A percentile compares a stretch with the other conserved stretches of the same genome.
Conservation (phyloP, 2,797 vertebrate genomes). For the Liasis olivaceus region DNA sequence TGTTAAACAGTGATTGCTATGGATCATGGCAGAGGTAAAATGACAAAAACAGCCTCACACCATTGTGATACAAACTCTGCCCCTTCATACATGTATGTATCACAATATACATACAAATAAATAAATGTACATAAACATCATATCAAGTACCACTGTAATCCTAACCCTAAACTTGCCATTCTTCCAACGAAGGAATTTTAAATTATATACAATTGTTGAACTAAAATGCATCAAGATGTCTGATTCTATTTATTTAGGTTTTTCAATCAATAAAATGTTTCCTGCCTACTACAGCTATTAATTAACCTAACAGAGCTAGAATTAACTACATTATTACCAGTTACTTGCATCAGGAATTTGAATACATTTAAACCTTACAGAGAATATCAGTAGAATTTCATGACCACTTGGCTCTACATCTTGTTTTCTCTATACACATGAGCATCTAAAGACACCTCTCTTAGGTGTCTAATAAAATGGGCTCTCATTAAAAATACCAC, state of each 20-base stretch:
- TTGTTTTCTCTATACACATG: background rate
- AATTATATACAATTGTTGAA: background rate
- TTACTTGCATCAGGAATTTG: background rate
- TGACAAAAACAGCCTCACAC: background rate
- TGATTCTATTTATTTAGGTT: background rate
- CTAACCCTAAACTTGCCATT: background rate
- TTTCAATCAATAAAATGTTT: background rate
- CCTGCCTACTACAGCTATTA: background rate
- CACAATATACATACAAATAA: background rate
- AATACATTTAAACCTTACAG: background rate
- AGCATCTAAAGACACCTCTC: background rate
- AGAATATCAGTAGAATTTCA: background rate
- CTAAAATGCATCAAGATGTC: background rate
- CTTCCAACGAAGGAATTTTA: background rate
- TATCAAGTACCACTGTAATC: background rate
- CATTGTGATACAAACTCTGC: background rate
- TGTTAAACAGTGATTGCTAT: background rate
- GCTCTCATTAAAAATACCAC: background rate
- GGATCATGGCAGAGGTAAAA: background rate
- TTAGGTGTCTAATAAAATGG: background rate
- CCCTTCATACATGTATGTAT: background rate
- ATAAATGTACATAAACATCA: background rate
- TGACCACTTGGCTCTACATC: background rate
- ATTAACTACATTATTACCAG: background rate
- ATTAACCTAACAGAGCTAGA: background rate